Base-by-base conservation (phyloP, 2,113 vertebrate species). In the Proteles cristata region DNA sequence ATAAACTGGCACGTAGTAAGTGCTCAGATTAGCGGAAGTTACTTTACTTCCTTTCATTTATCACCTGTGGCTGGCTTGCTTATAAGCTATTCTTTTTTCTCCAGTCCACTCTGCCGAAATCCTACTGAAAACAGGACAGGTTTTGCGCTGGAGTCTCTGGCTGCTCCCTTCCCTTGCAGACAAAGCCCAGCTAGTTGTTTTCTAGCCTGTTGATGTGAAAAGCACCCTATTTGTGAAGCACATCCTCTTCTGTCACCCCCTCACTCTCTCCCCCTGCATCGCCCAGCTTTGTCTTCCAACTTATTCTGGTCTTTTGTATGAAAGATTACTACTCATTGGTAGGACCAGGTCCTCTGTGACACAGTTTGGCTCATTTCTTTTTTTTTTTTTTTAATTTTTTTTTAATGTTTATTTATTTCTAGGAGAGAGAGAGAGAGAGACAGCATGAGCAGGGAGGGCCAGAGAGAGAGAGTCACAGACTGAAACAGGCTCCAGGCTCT, bases 231-330 rank as follows among this genome's bases (percentile, higher is more conserved):
- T 50, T 50, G 48, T 68, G 45, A 76, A 43, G 50, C 58, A 7
- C 7, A 5, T 7, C 23, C 19, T 76, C 53, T 48, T n/a, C 16
- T 53, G 39, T 16, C 39, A 23, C 48, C 15, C 3, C 39, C 19
- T 19, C 15, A 28, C 14, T 74, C 10, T 23, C 7, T 8, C 4
- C 19, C 63, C 15, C 39, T 10, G 25, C 23, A 0, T 2, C 31
- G 25, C 7, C 26, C 6, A 6, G 10, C 35, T 71, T 68, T 28
- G 68, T 83, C 39, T 45, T 8, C 12, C 21, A 2, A 21, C 25
- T n/a, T 15, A 17, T 74, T 71, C 14, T 31, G 19, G 69, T 73
- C n/a, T 48, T 94, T 31, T 63, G 66, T 50, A 23, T 86, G 69
- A 61, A 84, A 28, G 28, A 12, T 76, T n/a, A 55, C 16, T 39